Conservation (phyloP, 1,140 invertebrate species). For the Choristoneura fumiferana region DNA sequence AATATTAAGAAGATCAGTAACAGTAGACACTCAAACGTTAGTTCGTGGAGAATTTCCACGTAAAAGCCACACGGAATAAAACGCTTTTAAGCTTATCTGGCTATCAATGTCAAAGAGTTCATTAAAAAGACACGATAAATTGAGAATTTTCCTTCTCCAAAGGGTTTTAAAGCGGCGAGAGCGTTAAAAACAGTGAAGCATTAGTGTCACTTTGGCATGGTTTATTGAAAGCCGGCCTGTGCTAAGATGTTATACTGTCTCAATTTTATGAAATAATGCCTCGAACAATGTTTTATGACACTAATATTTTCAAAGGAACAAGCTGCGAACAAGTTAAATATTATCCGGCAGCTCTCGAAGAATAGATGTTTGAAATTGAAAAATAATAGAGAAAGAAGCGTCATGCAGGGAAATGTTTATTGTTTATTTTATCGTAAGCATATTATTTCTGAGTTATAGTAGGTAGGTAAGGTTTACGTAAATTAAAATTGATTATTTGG, state of each 20-base stretch:
- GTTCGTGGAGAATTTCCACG: background rate
- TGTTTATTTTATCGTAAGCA: too few relatives aligned
- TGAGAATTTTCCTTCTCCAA: background rate
- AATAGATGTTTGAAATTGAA: background rate
- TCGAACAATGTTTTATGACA: slow-evolving; percentile 21
- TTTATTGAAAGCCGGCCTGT: slow-evolving; percentile 49
- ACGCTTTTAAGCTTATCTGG: too few relatives aligned
- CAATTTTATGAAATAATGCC: slow-evolving; percentile 45
- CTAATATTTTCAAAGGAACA: slow-evolving; percentile 12
- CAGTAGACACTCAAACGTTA: too few relatives aligned
- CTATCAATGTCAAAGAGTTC: too few relatives aligned
- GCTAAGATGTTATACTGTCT: slow-evolving; percentile 36
- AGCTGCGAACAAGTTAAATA: background rate
- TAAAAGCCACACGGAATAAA: too few relatives aligned
- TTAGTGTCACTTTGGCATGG: slow-evolving; percentile 41
- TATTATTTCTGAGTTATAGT: too few relatives aligned
- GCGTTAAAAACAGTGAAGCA: slow-evolving; percentile 46
- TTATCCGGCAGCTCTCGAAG: background rate
- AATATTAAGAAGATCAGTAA: too few relatives aligned
- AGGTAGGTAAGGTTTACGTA: too few relatives aligned
- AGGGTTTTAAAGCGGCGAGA: slow-evolving; percentile 16
- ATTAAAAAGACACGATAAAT: slow-evolving; percentile 2
- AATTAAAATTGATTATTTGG: too few relatives aligned
- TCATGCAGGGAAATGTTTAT: too few relatives aligned
- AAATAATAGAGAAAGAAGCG: background rate